phyloP scores from a whole-genome alignment of 1,140 invertebrate genomes.

The Zaprionus kolodkinae region DNA sequence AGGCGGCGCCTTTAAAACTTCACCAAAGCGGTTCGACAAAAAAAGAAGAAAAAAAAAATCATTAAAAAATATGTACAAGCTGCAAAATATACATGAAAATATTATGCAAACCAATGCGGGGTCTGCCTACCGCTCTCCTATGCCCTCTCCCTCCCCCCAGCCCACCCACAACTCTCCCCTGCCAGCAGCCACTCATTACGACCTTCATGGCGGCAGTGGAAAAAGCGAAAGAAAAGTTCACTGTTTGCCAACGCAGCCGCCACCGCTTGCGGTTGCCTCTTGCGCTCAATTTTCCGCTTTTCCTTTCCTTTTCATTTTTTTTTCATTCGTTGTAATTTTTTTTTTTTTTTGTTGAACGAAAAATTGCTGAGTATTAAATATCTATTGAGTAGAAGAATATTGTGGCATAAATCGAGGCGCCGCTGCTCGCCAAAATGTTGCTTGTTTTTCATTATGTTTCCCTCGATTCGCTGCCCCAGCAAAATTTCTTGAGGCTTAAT shows the following conservation, averaged over 20 bases:
- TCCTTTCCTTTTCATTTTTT: constrained; percentile 1
- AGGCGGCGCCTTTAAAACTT: constrained; percentile 47
- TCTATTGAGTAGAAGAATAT: constrained; percentile 72
- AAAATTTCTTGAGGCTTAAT: constrained; percentile 58
- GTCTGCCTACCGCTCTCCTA: neutral
- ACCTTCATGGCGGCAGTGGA: constrained; percentile 37
- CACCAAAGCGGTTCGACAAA: constrained; percentile 29
- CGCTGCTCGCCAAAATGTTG: constrained; percentile 53
- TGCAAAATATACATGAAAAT: constrained; percentile 74
- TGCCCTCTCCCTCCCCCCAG: neutral
- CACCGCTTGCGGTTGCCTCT: constrained; percentile 57
- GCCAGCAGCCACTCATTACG: constrained; percentile 61
- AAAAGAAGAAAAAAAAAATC: constrained; percentile 57
- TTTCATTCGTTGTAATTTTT: neutral
- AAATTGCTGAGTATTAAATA: constrained; percentile 77
- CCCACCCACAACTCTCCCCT: neutral
- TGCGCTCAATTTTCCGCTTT: constrained; percentile 14
- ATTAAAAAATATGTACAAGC: constrained; percentile 73
- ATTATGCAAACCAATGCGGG: constrained; percentile 69
- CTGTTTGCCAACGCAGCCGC: constrained; percentile 60
- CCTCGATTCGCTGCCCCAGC: constrained; percentile 21
- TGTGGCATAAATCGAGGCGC: constrained; percentile 42
- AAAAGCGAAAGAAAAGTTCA: constrained; percentile 56
- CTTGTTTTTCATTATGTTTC: constrained; percentile 71
- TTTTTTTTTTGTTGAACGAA: constrained; percentile 20